Evolutionary conservation across 2,113 vertebrate species (phyloP).

Genomic region (Melospiza georgiana): DNA sequence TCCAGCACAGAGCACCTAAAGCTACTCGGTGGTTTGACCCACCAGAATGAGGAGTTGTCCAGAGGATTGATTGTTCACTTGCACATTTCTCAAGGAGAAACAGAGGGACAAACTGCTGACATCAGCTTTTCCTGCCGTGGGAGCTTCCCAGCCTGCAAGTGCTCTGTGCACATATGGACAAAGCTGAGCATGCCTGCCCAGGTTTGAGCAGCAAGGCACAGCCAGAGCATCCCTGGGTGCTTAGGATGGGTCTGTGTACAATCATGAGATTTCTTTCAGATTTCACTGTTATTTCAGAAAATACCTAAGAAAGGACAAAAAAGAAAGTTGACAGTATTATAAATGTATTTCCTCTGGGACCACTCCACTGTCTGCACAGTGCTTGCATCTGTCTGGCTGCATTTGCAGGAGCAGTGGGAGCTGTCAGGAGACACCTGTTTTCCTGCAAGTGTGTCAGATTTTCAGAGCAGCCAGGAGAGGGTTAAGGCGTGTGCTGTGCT

Average conservation of each 20-base stretch:
- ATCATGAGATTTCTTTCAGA: neutral
- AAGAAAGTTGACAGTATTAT: neutral
- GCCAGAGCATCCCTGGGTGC: neutral
- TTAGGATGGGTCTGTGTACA: neutral
- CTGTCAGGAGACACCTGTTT: rapidly evolving
- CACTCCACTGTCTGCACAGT: neutral
- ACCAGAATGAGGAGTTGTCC: rapidly evolving
- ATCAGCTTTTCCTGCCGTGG: neutral
- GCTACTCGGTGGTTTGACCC: neutral
- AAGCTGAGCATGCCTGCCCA: neutral
- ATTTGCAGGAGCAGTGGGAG: neutral
- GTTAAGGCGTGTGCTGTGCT: neutral
- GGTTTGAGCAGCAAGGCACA: neutral
- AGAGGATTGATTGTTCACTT: neutral
- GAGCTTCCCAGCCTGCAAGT: neutral
- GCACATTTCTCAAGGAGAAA: neutral
- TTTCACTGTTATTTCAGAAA: neutral
- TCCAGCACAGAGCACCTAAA: neutral
- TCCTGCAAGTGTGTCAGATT: neutral
- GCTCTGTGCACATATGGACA: rapidly evolving
- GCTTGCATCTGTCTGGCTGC: neutral
- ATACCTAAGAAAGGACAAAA: neutral
- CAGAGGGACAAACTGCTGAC: neutral
- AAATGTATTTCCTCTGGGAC: neutral
- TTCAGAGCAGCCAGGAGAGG: neutral